Evolutionary conservation across 2,888 invertebrate genomes (phyloP), one percentile per base, ranked within the genome.

Genomic region (Tenthredo scrophulariae): DNA sequence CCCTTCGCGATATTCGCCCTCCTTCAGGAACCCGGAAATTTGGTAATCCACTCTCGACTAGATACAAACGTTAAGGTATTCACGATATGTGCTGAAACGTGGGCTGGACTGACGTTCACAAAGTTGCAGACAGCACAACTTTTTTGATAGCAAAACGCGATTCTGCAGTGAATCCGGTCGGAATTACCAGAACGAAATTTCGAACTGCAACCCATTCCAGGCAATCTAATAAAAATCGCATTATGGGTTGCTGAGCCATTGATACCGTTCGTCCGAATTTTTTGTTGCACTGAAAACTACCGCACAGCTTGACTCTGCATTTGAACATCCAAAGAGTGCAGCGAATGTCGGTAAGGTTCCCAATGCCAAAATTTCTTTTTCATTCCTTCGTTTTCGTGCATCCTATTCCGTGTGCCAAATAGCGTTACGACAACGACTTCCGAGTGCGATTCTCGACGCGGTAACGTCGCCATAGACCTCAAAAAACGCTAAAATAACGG

Each of bases 21-120:
- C 7, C 15, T 26, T 18, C 2, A 29, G 54, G 54, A 77, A 33
- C 77, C 77, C 18, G 18, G 13, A 54, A 77, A 77, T 77, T 77
- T 77, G 15, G 29, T 29, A 77, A 77, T 54, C 37, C 40, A 46
- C 70, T 67, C 37, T 29, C 50, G 83, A 83, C 58, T 33, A 22
- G 37, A 37, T 43, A 40, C 72, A n/a, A 22, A 18, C 40, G 58
- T 58, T 67, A 33, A 33, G 29, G 15, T 67, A 33, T 67, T 33
- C 67, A 33, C 18, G 18, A 33, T 13, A 33, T 18, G 33, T 6
- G 67, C 15, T 18, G 67, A 29, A 67, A 67, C 15, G 15, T 29
- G 1, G 67, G 15, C 4, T 67, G 4, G 3, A 26, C 26, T 26
- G 22, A 26, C n/a, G 22, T 2, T n/a, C 58, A 7, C 22, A 7